Conservation (phyloP, 2,888 invertebrate species). For the Drosophila leonis region DNA sequence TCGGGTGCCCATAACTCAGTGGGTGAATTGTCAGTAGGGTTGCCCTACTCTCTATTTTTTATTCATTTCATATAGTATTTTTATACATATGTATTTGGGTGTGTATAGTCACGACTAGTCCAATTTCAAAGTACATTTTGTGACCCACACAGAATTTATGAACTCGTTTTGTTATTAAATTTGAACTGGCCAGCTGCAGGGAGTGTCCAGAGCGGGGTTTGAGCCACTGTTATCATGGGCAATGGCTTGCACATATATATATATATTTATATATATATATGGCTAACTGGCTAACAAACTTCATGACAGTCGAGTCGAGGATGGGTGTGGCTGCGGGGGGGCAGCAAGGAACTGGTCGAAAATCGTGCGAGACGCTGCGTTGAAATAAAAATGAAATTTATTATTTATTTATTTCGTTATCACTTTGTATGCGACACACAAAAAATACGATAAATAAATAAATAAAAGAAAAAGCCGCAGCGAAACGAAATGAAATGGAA, state of each 20-base stretch:
- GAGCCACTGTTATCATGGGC: conserved; percentile 32
- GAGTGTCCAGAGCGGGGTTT: neutral
- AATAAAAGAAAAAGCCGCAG: conserved; percentile 36
- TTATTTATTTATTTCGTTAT: conserved; percentile 80
- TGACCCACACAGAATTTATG: conserved; percentile 58
- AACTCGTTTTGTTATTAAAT: conserved; percentile 69
- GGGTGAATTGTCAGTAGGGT: conserved; percentile 39
- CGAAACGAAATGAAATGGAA: conserved; percentile 34
- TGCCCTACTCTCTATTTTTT: conserved; percentile 22
- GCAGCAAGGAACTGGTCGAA: neutral
- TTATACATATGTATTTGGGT: neutral
- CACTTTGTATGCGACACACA: conserved; percentile 75
- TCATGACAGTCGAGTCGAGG: conserved; percentile 44
- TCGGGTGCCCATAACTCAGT: conserved; percentile 46
- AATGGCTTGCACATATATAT: conserved; percentile 25
- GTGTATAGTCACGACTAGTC: conserved; percentile 47
- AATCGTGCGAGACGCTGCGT: conserved; percentile 54
- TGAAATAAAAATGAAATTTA: conserved; percentile 76
- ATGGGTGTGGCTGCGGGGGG: conserved; percentile 7
- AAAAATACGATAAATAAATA: conserved; percentile 19
- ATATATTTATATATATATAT: conserved; percentile 3
- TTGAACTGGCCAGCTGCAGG: conserved; percentile 38
- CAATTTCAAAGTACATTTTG: conserved; percentile 34
- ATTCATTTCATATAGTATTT: conserved; percentile 23
- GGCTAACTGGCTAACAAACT: conserved; percentile 69